phyloP scores from a whole-genome alignment of 2,888 invertebrate genomes.

The Temnothorax ravouxi region DNA sequence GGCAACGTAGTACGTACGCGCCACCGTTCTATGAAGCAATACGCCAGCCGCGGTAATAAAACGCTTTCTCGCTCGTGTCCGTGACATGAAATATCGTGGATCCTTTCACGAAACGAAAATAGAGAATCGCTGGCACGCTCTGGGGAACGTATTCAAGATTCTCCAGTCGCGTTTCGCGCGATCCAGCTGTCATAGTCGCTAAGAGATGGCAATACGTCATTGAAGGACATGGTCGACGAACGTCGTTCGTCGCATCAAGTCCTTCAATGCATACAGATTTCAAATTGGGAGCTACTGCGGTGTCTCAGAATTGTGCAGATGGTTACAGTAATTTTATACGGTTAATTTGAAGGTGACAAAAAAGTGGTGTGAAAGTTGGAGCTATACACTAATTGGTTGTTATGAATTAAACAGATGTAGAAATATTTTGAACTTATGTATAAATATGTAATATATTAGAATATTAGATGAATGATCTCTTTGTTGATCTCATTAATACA shows the following conservation, averaged over 20 bases:
- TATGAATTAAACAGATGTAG: neutral
- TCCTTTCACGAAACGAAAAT: slow-evolving; percentile 57
- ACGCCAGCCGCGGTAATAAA: slow-evolving; percentile 47
- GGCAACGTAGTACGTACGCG: slow-evolving; percentile 18
- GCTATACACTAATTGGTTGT: neutral
- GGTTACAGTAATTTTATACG: neutral
- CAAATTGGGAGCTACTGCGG: neutral
- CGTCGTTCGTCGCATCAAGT: slow-evolving; percentile 15
- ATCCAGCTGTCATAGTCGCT: slow-evolving; percentile 19
- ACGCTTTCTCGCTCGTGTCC: slow-evolving; percentile 56
- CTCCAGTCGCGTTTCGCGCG: slow-evolving; percentile 32
- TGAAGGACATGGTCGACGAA: slow-evolving; percentile 34
- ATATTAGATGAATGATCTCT: neutral
- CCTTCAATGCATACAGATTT: no score
- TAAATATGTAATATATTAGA: neutral
- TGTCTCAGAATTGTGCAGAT: neutral
- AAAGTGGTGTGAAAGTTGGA: neutral
- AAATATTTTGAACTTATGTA: neutral
- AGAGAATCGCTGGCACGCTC: slow-evolving; percentile 42
- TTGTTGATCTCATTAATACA: neutral
- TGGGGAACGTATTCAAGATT: slow-evolving; percentile 44
- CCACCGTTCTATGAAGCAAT: slow-evolving; percentile 41
- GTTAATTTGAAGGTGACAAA: neutral
- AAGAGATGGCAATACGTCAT: slow-evolving; percentile 14
- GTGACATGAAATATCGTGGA: slow-evolving; percentile 58